These are phyloP conservation scores for Hassar affinis DNA, from an alignment of 2,113 vertebrate genomes.

Conservation along the genomic window DNA sequence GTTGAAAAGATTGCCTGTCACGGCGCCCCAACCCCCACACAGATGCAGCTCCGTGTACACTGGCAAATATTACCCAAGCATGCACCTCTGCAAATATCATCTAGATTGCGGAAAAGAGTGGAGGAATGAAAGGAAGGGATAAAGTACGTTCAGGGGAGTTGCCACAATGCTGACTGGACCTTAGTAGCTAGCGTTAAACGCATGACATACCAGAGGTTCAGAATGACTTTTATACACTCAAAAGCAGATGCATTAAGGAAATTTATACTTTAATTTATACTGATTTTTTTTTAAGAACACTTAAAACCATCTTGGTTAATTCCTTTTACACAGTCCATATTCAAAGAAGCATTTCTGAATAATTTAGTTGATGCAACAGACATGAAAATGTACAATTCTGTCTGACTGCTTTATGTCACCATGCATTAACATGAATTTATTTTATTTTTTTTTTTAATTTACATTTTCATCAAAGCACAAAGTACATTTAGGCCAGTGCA, in stretches of 20 bases:
- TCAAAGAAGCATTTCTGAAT: constrained; percentile 63
- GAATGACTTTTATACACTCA: neutral
- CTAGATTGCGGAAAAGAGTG: neutral
- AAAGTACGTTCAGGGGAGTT: neutral
- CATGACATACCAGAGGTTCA: neutral
- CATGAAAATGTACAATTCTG: constrained; percentile 66
- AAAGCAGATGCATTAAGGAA: neutral
- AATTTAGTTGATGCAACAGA: constrained; percentile 68
- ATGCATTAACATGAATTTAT: constrained; percentile 57
- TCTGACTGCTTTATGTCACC: constrained; percentile 60
- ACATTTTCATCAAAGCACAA: constrained; percentile 20
- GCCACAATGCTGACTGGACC: neutral
- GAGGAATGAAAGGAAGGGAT: neutral
- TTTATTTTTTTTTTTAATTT: constrained; percentile 47
- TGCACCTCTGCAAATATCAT: neutral
- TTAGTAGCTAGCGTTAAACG: too few relatives aligned
- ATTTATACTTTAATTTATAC: too few relatives aligned
- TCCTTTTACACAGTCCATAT: constrained; percentile 31
- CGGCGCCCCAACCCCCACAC: constrained; percentile 61
- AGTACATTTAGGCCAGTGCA: constrained; percentile 32
- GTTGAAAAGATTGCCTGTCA: constrained; percentile 93
- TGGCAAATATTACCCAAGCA: neutral
- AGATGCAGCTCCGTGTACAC: neutral
- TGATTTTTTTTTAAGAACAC: constrained; percentile 9
- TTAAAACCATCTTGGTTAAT: constrained; percentile 35